These are phyloP conservation scores for Eueides isabella DNA, from an alignment of 1,140 invertebrate species.

Conservation along the genomic window DNA sequence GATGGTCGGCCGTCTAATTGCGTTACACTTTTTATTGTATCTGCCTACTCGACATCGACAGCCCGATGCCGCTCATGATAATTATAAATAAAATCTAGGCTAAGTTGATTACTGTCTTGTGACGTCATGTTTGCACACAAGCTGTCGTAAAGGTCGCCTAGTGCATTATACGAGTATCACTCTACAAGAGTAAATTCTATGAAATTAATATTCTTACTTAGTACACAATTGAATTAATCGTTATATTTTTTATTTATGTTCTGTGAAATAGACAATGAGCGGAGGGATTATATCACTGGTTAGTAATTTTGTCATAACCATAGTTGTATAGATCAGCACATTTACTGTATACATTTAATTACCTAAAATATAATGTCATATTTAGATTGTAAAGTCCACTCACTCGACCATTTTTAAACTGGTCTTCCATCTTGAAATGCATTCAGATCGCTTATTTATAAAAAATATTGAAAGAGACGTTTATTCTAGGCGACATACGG, in stretches of 20 bases:
- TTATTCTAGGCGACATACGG: slow-evolving; percentile 20
- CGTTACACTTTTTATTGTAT: slow-evolving; percentile 55
- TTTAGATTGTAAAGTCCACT: not conserved
- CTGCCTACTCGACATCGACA: slow-evolving; percentile 17
- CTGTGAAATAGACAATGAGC: not conserved
- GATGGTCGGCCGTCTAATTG: slow-evolving; percentile 59
- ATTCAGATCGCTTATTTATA: slow-evolving; percentile 50
- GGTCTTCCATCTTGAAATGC: slow-evolving; percentile 44
- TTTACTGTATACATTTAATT: not conserved
- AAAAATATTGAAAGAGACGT: slow-evolving; percentile 43
- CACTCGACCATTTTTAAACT: slow-evolving; percentile 39
- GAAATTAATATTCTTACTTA: slow-evolving; percentile 18
- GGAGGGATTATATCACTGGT: not conserved
- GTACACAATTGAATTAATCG: not conserved
- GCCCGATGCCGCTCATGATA: slow-evolving; percentile 9
- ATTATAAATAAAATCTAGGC: slow-evolving; percentile 43
- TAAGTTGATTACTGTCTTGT: slow-evolving; percentile 48
- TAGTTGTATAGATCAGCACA: too few relatives aligned
- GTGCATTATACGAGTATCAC: slow-evolving; percentile 45
- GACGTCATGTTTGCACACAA: slow-evolving; percentile 55
- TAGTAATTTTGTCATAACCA: not conserved
- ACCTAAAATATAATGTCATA: not conserved
- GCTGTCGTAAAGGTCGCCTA: slow-evolving; percentile 53
- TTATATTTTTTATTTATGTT: not conserved
- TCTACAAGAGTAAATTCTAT: not conserved